These are phyloP conservation scores for Punctoribates punctum DNA, from an alignment of 2,888 invertebrate genomes.

Conservation along the genomic window DNA sequence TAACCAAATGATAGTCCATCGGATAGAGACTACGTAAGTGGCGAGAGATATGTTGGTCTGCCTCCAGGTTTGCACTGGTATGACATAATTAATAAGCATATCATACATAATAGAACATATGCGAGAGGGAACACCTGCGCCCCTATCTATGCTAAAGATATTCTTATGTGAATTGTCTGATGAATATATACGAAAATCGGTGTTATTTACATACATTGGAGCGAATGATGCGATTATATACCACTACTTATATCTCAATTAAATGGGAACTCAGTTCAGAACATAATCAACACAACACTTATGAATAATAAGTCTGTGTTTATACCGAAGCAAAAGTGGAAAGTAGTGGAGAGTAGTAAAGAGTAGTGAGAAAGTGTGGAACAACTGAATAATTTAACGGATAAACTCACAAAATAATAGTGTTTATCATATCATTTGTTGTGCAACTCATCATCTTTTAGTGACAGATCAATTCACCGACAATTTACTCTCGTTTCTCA, in stretches of 20 bases:
- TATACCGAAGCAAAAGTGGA: background rate
- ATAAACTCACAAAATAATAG: slow-evolving; percentile 8
- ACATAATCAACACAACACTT: slow-evolving; percentile 22
- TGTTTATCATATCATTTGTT: slow-evolving; percentile 20
- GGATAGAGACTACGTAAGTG: background rate
- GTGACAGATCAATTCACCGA: background rate
- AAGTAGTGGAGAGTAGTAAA: background rate
- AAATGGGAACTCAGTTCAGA: background rate
- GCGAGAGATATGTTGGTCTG: slow-evolving; percentile 18
- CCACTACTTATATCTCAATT: slow-evolving; percentile 21
- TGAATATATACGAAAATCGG: background rate
- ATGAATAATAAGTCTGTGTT: slow-evolving; percentile 11
- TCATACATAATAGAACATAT: slow-evolving; percentile 35
- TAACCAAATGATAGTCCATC: too few relatives aligned
- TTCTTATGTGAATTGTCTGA: background rate
- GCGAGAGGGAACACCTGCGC: slow-evolving; percentile 30
- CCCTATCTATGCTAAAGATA: background rate
- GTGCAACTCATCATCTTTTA: background rate
- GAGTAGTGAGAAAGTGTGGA: background rate
- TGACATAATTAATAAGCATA: slow-evolving; percentile 37
- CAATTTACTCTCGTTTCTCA: background rate
- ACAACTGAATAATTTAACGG: slow-evolving; percentile 29
- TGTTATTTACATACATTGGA: slow-evolving; percentile 23
- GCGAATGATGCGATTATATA: slow-evolving; percentile 8
- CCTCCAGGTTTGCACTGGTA: slow-evolving; percentile 18